These are phyloP conservation scores for Ostrea edulis DNA, from an alignment of 1,140 invertebrate genomes.

Conservation along the genomic window DNA sequence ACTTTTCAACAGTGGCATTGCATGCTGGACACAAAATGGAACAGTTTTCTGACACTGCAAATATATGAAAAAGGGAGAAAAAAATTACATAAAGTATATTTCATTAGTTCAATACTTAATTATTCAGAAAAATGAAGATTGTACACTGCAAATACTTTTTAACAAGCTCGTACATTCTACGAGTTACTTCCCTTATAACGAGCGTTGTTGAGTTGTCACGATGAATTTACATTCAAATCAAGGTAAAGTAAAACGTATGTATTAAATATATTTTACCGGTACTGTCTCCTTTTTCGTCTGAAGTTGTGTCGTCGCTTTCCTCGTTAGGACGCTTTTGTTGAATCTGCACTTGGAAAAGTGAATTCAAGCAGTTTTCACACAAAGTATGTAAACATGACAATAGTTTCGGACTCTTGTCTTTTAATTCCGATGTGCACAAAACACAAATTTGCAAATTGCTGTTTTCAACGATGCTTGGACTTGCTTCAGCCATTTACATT, in stretches of 20 bases:
- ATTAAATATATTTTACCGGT: constrained; percentile 13
- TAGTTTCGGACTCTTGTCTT: constrained; percentile 85
- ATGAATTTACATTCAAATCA: too few species aligned
- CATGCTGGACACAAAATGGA: constrained; percentile 82
- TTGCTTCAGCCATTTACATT: constrained; percentile 47
- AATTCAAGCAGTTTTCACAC: constrained; percentile 87
- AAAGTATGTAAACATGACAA: constrained; percentile 92
- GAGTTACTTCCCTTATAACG: constrained; percentile 9
- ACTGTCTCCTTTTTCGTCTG: constrained; percentile 62
- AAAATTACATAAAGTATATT: background rate
- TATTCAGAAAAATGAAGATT: background rate
- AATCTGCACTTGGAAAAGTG: constrained; percentile 83
- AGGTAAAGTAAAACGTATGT: too few species aligned
- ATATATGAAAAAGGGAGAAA: background rate
- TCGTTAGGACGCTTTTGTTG: constrained; percentile 64
- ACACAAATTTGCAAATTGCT: constrained; percentile 64
- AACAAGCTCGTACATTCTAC: background rate
- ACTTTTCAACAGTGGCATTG: constrained; percentile 83
- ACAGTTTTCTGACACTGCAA: constrained; percentile 36
- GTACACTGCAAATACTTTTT: background rate
- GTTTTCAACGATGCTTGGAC: constrained; percentile 27
- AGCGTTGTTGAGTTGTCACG: background rate
- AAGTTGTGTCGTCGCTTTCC: constrained; percentile 62
- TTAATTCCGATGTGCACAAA: constrained; percentile 84
- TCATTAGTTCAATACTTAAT: background rate